Base-by-base conservation (phyloP, 2,113 vertebrate species). In the Gavialis gangeticus region DNA sequence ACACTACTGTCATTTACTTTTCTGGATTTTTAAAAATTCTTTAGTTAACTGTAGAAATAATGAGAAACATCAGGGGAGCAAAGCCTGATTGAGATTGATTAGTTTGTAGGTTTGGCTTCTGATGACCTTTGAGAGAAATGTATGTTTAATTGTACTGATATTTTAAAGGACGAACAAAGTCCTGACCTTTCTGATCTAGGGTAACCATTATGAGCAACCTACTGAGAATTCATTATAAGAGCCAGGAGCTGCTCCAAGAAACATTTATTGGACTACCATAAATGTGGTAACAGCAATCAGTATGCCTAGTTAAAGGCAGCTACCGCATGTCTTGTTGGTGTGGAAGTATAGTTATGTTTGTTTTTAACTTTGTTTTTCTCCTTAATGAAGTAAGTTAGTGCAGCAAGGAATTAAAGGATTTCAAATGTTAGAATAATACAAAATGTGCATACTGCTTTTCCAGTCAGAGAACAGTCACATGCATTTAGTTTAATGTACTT, bases 151-250 rank as follows among this genome's bases (percentile, higher is more conserved):
- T 97, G 95, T 95, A 96, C 95, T 94, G 90, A 91, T 96, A 92
- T 89, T 96, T 90, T 96, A 95, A 92, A 97, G 93, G 88, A 91
- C 90, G 95, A 92, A 90, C 91, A 91, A 93, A 92, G 91, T 90
- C 93, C 90, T 96, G 96, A 96, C 95, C 96, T 95, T 94, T 95
- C 92, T 88, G 93, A 93, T 96, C 88, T 24, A 2, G 57, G 93
- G 91, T 95, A 91, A 94, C 90, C 84, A 95, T 96, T 96, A 93
- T 73, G 82, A 96, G 80, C 88, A 96, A 94, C 93, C 94, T 81
- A 91, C 93, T 79, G 95, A 95, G 96, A 97, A 97, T 96, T 97
- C 96, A 97, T 96, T 95, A 96, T 89, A 89, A 79, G 79, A 86
- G 96, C 91, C 92, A 96, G 91, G 93, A 95, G 83, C 22, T 3